Conservation (phyloP, 2,888 invertebrate genomes). For the Trisateles emortualis region DNA sequence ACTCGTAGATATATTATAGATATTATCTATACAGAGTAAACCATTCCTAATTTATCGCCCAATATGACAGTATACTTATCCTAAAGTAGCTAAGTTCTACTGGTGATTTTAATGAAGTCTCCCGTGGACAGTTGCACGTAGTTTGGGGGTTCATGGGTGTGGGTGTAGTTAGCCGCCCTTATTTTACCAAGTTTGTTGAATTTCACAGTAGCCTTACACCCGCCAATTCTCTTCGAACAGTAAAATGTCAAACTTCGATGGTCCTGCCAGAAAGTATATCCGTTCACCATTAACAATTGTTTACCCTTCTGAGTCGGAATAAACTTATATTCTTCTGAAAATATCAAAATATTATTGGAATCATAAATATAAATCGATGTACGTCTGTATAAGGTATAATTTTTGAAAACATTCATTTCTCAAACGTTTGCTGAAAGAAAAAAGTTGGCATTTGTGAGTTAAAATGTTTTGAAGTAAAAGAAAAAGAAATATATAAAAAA, state of each 20-base stretch:
- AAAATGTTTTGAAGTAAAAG: too few relatives aligned
- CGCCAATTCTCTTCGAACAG: conserved; percentile 39
- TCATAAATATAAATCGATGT: too few relatives aligned
- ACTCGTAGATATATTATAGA: too few relatives aligned
- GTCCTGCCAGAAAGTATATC: conserved; percentile 42
- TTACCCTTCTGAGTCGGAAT: conserved; percentile 46
- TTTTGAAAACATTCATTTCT: too few relatives aligned
- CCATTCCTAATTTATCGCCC: too few relatives aligned
- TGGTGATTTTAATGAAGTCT: conserved; percentile 23
- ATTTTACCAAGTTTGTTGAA: conserved; percentile 30
- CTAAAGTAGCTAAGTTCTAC: background rate
- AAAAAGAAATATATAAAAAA: too few relatives aligned
- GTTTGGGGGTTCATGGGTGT: conserved; percentile 39
- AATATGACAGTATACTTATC: too few relatives aligned
- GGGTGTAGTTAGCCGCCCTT: conserved; percentile 11
- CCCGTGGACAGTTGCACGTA: conserved; percentile 27
- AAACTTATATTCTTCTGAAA: conserved; percentile 38
- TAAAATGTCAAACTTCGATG: conserved; percentile 36
- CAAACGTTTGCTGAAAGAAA: too few relatives aligned
- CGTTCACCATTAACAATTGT: conserved; percentile 34
- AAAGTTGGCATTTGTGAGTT: too few relatives aligned
- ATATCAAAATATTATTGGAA: background rate
- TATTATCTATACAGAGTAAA: too few relatives aligned
- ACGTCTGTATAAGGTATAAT: too few relatives aligned
- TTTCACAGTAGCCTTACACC: conserved; percentile 47